Conservation (phyloP, 2,888 invertebrate genomes). For the Lasioglossum vierecki region DNA sequence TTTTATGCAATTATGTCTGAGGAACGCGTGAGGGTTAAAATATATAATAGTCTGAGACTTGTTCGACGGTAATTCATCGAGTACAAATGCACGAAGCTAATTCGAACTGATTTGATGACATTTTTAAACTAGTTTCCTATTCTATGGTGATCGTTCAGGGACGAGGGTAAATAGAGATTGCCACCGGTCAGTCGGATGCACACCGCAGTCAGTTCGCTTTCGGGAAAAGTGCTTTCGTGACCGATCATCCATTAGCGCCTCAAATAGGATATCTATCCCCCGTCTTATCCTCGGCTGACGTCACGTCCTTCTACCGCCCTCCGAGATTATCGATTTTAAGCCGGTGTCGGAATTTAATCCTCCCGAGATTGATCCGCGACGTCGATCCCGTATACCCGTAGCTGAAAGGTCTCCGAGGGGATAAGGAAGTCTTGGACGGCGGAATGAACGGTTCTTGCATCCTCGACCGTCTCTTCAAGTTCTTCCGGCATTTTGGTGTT, state of each 20-base stretch:
- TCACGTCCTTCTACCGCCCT: not conserved
- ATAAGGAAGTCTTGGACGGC: slow-evolving; percentile 21
- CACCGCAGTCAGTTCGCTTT: slow-evolving; percentile 32
- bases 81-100: not conserved
- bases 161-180: not conserved
- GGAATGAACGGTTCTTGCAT: slow-evolving; percentile 3
- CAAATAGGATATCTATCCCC: slow-evolving; percentile 42
- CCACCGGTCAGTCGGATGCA: slow-evolving; percentile 22
- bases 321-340: slow-evolving; percentile 53
- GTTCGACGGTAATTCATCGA: not conserved
- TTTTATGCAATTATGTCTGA: too few species aligned
- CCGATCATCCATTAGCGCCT: slow-evolving; percentile 64
- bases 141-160: not conserved
- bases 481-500: not conserved
- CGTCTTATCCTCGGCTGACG: slow-evolving; percentile 24
- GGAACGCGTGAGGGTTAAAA: too few species aligned
- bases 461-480: not conserved
- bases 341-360: slow-evolving; percentile 53
- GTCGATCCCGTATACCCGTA: slow-evolving; percentile 21
- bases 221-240: slow-evolving; percentile 52
- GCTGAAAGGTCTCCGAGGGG: slow-evolving; percentile 28
- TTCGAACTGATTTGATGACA: not conserved
- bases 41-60: not conserved
- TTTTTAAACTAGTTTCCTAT: not conserved
- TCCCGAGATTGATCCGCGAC: slow-evolving; percentile 44